A percentile compares a stretch with the other conserved stretches of the same genome.
Evolutionary conservation across 1,140 invertebrate species (phyloP).

Genomic region (Kradibia gibbosae): DNA sequence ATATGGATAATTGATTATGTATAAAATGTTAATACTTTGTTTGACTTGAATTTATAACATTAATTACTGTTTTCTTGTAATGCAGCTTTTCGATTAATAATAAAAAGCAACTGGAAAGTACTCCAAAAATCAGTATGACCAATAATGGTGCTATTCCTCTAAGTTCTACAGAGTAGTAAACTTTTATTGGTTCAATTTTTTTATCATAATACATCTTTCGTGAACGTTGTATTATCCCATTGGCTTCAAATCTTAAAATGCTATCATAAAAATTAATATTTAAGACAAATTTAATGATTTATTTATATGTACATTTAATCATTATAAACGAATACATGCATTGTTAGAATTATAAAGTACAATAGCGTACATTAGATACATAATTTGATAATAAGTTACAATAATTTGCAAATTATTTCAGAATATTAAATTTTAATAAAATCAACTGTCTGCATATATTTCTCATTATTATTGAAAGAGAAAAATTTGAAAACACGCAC

Average conservation of each 20-base stretch:
- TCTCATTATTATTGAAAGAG: no score
- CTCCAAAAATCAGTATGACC: constrained; percentile 11
- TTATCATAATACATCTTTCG: constrained; percentile 3
- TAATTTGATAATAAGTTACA: no score
- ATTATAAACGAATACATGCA: no score
- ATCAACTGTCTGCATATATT: no score
- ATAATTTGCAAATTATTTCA: no score
- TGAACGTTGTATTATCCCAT: constrained; percentile 20
- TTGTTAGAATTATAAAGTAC: no score
- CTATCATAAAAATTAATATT: background rate
- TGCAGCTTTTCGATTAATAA: background rate
- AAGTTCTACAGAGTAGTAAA: background rate
- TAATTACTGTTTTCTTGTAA: background rate
- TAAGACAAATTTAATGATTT: background rate
- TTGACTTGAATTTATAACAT: no score
- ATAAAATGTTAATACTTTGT: no score
- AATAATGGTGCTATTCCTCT: constrained; percentile 28
- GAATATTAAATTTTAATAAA: no score
- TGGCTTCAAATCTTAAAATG: constrained; percentile 7
- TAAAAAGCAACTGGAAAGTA: background rate
- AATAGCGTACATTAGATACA: no score
- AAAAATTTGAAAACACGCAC: no score
- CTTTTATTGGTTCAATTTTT: background rate
- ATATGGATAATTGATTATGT: no score
- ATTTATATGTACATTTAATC: background rate